phyloP scores from a whole-genome alignment of 2,888 invertebrate species.

The Hirtodrosophila histrioides region DNA sequence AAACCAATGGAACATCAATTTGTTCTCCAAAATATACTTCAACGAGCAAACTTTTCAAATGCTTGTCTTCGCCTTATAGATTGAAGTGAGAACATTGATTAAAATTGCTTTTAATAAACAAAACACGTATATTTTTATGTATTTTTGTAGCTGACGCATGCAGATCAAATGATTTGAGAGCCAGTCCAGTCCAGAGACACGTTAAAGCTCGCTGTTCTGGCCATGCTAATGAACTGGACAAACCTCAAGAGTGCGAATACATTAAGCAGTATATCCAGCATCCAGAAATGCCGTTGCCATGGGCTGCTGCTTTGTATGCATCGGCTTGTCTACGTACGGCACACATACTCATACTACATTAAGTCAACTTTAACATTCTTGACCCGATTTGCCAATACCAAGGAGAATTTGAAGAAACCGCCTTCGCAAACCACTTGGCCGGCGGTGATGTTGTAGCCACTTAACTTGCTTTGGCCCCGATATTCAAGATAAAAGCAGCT shows the following conservation, averaged over 20 bases:
- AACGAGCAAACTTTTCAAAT: neutral
- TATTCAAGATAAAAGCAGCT: constrained; percentile 21
- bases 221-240: constrained; percentile 58
- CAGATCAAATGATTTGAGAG: constrained; percentile 24
- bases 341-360: constrained; percentile 2
- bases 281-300: constrained; percentile 10
- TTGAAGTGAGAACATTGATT: constrained; percentile 5
- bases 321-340: constrained; percentile 33
- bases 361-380: constrained; percentile 38
- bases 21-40: too few species aligned
- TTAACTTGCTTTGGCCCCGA: constrained; percentile 47
- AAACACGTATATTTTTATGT: constrained; percentile 16
- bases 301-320: constrained; percentile 1
- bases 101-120: constrained; percentile 9
- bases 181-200: neutral
- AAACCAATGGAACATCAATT: too few species aligned
- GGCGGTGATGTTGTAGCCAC: constrained; percentile 22
- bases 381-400: constrained; percentile 44
- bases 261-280: constrained; percentile 5
- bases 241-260: constrained; percentile 37
- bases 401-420: constrained; percentile 20
- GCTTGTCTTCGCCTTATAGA: neutral
- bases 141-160: constrained; percentile 10
- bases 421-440: constrained; percentile 9
- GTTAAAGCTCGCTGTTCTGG: constrained; percentile 16